Conservation (phyloP, 2,797 vertebrate genomes). For the Falco rusticolus region DNA sequence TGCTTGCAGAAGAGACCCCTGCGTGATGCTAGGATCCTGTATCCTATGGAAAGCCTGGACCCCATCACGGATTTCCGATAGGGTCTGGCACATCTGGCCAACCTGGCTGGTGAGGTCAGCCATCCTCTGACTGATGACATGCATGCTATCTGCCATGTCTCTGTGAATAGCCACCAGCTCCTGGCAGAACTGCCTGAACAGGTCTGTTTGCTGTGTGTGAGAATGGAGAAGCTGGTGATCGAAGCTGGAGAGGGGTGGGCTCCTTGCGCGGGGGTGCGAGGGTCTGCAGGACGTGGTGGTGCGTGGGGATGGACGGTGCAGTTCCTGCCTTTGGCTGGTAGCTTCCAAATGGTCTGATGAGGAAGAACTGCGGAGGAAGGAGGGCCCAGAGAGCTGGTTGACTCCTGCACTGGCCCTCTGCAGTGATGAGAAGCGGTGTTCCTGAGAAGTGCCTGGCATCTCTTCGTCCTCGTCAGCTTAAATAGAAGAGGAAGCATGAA, state of each 20-base stretch:
- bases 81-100: slow-evolving; percentile 73
- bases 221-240: slow-evolving; percentile 71
- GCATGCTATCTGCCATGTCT: slow-evolving; percentile 76
- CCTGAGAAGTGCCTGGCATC: slow-evolving; percentile 67
- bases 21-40: background rate
- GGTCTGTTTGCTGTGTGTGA: slow-evolving; percentile 72
- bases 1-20: background rate
- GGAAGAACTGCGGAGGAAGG: slow-evolving; percentile 54
- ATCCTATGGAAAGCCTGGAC: slow-evolving; percentile 44
- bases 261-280: background rate
- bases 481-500: slow-evolving; percentile 64
- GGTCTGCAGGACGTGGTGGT: slow-evolving; percentile 50
- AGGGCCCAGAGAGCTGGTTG: slow-evolving; percentile 41
- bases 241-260: slow-evolving; percentile 35
- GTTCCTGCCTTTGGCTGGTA: slow-evolving; percentile 64
- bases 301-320: background rate
- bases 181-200: slow-evolving; percentile 74
- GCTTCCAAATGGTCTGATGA: slow-evolving; percentile 62
- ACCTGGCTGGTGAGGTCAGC: slow-evolving; percentile 70
- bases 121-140: slow-evolving; percentile 67
- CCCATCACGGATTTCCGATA: slow-evolving; percentile 74
- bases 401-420: slow-evolving; percentile 42
- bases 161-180: slow-evolving; percentile 76
- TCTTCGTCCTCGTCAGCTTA: slow-evolving; percentile 78
- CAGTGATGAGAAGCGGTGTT: slow-evolving; percentile 34